A percentile compares a stretch with the other conserved stretches of the same genome.
phyloP scores from a whole-genome alignment of 1,140 invertebrate species.

The Dendrolimus punctatus region DNA sequence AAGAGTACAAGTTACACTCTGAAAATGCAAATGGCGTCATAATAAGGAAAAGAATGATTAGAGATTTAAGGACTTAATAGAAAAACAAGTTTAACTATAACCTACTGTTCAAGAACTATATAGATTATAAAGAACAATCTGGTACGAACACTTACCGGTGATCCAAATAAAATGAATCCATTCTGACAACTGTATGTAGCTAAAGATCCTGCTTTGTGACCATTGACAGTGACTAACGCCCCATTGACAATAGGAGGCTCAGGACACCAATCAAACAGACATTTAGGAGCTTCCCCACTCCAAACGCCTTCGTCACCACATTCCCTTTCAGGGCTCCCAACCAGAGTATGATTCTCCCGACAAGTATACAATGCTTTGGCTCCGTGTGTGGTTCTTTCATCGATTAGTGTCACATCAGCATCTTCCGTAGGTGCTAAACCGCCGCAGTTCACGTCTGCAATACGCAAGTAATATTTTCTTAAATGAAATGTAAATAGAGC shows the following conservation, averaged over 20 bases:
- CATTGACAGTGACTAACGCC: conserved; percentile 78
- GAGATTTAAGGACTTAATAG: neutral
- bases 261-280: conserved; percentile 89
- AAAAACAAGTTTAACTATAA: no score
- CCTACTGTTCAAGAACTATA: no score
- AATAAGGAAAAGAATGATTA: conserved; percentile 2
- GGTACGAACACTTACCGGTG: conserved; percentile 74
- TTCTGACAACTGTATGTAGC: conserved; percentile 86
- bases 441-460: conserved; percentile 88
- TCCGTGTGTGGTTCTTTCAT: conserved; percentile 83
- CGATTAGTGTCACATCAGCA: conserved; percentile 78
- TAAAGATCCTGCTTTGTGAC: conserved; percentile 82
- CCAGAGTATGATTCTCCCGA: conserved; percentile 87
- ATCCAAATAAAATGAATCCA: conserved; percentile 89
- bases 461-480: conserved; percentile 6
- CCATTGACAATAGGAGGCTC: conserved; percentile 83
- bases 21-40: conserved; percentile 10
- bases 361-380: conserved; percentile 84
- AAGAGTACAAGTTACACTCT: conserved; percentile 85
- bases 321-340: conserved; percentile 80
- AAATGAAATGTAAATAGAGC: neutral
- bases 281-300: conserved; percentile 85
- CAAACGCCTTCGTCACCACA: conserved; percentile 87
- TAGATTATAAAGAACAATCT: neutral
- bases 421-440: conserved; percentile 79